Evolutionary conservation across 1,140 invertebrate species (phyloP), one percentile per base, ranked within the genome.

Genomic region (Lycorma delicatula): DNA sequence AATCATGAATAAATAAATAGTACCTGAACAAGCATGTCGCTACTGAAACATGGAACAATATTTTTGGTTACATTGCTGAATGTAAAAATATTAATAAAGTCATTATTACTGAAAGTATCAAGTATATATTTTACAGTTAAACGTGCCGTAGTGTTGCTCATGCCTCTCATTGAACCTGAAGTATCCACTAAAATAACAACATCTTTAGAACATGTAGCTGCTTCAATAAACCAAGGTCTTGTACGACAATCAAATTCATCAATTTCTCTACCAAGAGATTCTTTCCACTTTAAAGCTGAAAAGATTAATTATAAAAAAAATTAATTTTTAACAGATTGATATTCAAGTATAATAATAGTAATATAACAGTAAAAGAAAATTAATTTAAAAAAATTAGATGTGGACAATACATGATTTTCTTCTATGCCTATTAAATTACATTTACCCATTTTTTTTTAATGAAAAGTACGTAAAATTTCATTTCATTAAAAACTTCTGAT

Each of bases 91-190:
- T 96, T 96, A 41, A 99, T 87, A 69, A 91, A 97, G 72, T 99
- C 97, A 72, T 99, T 97, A 67, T 98, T 97, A 9, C 90, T 97
- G 7, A 99, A 81, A 0, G 97, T 99, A 28, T 97, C 90, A 59
- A 99, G 72, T 38, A 99, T 87, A 28, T 86, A 87, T 13, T 80
- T 75, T 50, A 96, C 85, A 0, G 95, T 93, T 56, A 84, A 79
- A 58, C 79, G 81, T 6, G 88, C 87, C 50, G 92, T 91, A 48
- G 85, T 82, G 61, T 81, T 79, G 34, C 85, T 75, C 63, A 87
- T 79, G 25, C 97, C 97, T 20, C 85, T 88, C 97, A 99, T 99
- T 12, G 95, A 98, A n/a, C 97, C 97, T 56, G 92, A 91, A 34
- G 82, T 84, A 70, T 99, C 97, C 36, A 99, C 78, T 22, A 99